These are phyloP conservation scores for Pongo pygmaeus DNA, from an alignment of 2,113 vertebrate species.

Conservation along the genomic window DNA sequence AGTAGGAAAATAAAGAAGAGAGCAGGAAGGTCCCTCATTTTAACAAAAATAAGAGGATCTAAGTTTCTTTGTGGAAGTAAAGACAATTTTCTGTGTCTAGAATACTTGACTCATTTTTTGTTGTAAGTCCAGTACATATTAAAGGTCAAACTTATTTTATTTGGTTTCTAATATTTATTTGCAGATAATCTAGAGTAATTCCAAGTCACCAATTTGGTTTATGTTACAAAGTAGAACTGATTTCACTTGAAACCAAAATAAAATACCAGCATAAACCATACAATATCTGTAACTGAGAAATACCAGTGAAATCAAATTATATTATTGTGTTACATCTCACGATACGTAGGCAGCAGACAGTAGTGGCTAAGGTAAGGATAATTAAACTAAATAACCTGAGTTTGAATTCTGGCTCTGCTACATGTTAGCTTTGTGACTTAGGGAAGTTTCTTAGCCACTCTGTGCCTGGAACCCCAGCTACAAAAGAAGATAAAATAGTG, in stretches of 20 bases:
- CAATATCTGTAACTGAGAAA: not conserved
- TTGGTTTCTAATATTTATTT: not conserved
- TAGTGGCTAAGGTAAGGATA: not conserved
- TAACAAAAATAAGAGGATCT: not conserved
- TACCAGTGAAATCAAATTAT: not conserved
- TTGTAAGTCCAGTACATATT: not conserved
- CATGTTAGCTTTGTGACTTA: not conserved
- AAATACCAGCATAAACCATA: not conserved
- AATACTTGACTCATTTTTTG: not conserved
- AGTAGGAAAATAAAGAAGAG: not conserved
- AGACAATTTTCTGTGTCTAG: not conserved
- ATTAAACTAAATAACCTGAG: not conserved
- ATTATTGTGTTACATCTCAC: not conserved
- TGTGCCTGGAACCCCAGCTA: not conserved
- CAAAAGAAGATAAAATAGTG: not conserved
- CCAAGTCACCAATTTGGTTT: not conserved
- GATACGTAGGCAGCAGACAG: not conserved
- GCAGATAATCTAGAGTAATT: not conserved
- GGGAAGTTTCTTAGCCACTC: not conserved
- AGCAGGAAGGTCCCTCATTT: not conserved
- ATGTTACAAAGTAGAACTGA: not conserved
- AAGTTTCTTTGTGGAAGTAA: not conserved
- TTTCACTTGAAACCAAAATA: not conserved
- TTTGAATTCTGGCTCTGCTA: not conserved
- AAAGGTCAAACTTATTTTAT: not conserved